phyloP scores from a whole-genome alignment of 2,797 vertebrate genomes.

The Coranthus polyacanthus region DNA sequence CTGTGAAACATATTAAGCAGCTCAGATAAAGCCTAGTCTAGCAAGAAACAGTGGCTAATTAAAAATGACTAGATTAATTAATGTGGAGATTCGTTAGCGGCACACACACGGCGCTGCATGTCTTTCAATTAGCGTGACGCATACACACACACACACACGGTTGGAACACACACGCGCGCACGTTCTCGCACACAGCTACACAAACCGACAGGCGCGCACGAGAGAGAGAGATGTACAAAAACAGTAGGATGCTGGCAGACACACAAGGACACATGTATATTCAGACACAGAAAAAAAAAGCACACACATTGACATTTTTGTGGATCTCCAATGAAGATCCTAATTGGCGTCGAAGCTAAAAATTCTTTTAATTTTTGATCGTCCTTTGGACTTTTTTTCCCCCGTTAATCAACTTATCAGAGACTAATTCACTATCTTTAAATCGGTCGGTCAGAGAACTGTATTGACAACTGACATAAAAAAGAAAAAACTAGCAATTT shows the following conservation, averaged over 20 bases:
- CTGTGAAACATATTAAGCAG: conserved; percentile 70
- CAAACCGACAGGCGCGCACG: background rate
- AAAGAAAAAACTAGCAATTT: background rate
- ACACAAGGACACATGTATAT: conserved; percentile 8
- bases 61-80: conserved; percentile 83
- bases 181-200: too few species aligned
- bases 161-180: conserved; percentile 11
- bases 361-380: background rate
- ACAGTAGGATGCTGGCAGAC: background rate
- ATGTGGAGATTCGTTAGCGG: conserved; percentile 76
- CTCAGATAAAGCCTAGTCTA: conserved; percentile 72
- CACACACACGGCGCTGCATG: conserved; percentile 33
- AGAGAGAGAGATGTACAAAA: too few species aligned
- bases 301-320: background rate
- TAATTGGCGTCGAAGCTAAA: background rate
- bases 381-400: background rate
- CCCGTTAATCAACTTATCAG: background rate
- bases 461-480: background rate
- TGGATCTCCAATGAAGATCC: too few species aligned
- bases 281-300: background rate
- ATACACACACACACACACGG: conserved; percentile 27
- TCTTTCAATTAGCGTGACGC: conserved; percentile 62
- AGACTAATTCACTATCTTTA: too few species aligned
- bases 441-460: too few species aligned
- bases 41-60: conserved; percentile 78